Evolutionary conservation across 1,140 invertebrate genomes (phyloP), one percentile per base, ranked within the genome.

Genomic region (Arion vulgaris): DNA sequence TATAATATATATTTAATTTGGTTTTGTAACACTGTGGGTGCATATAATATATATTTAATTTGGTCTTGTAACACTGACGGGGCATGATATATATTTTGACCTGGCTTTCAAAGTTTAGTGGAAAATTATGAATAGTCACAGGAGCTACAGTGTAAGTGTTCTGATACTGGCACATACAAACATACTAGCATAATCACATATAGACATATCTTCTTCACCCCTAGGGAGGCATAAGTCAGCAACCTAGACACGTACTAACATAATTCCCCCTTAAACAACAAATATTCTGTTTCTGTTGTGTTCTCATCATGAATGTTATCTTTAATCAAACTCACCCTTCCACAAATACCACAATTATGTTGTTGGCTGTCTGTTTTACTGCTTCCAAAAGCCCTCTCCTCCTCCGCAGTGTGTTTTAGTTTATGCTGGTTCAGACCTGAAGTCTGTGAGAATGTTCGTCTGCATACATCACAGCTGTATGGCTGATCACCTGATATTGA

Each of bases 281-380:
- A n/a, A n/a, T n/a, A n/a, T n/a, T n/a, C n/a, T n/a, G n/a, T n/a
- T n/a, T n/a, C n/a, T n/a, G n/a, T n/a, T n/a, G n/a, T n/a, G n/a
- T n/a, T n/a, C n/a, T n/a, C n/a, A n/a, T 45, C 41, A 7, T 7
- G 41, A 45, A 15, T 15, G 15, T 45, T 45, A 45, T 45, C 41
- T 15, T 5, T 57, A 2, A 2, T 57, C 19, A 57, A 9, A 57
- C 53, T 57, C 26, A 79, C 76, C 76, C 57, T 62, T 28, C 76
- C 76, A 79, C 76, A 79, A 38, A 79, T 79, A 79, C 28, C 76
- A 68, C 76, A 79, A 32, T 34, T 66, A 38, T 57, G n/a, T n/a
- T 62, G 32, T n/a, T 62, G 32, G n/a, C 57, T 79, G 32, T 76
- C 45, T 53, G 5, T 66, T 2, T 53, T 76, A n/a, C 23, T 51